These are phyloP conservation scores for Saccostrea cuccullata DNA, from an alignment of 1,140 invertebrate genomes.

Conservation along the genomic window DNA sequence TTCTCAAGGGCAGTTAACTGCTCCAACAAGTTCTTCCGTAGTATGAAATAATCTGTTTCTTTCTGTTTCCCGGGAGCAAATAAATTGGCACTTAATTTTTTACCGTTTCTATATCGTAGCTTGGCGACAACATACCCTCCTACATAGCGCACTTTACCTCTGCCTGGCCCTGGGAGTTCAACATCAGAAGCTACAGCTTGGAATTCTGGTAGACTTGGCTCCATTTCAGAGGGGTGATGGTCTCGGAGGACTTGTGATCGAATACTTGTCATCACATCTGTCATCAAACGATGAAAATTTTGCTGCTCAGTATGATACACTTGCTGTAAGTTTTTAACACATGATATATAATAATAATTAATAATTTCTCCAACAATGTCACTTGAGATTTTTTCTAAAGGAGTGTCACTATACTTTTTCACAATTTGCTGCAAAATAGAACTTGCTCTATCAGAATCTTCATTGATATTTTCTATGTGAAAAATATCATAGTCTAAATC, in stretches of 20 bases:
- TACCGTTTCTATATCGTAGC: conserved; percentile 13
- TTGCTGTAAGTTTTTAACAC: neutral
- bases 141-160: too few species aligned
- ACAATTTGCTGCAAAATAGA: neutral
- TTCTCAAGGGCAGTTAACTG: neutral
- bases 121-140: conserved; percentile 46
- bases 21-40: neutral
- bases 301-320: neutral
- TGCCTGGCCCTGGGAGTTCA: neutral
- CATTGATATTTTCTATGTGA: neutral
- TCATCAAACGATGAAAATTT: neutral
- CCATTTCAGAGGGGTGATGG: neutral
- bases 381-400: neutral
- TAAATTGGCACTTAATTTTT: neutral
- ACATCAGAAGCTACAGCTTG: neutral
- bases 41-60: neutral
- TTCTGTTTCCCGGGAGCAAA: conserved; percentile 4
- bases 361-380: neutral
- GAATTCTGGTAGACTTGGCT: neutral
- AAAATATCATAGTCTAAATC: neutral
- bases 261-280: too few species aligned
- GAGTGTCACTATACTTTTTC: too few species aligned
- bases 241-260: too few species aligned
- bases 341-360: neutral
- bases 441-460: neutral